A percentile compares a stretch with the other conserved stretches of the same genome.
phyloP scores from a whole-genome alignment of 1,140 invertebrate species.

The Monochamus saltuarius region DNA sequence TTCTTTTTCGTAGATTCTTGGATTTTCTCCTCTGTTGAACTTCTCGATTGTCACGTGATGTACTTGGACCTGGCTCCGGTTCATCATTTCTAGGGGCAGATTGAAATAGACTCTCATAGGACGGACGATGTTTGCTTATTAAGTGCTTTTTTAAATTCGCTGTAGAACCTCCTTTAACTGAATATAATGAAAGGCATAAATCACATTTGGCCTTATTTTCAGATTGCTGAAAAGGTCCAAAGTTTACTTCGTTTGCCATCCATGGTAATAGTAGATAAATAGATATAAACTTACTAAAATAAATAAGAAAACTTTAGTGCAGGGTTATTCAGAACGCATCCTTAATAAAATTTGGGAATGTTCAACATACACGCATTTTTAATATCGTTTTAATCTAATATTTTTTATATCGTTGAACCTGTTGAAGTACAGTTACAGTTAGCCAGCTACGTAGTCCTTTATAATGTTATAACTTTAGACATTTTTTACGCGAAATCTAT shows the following conservation, averaged over 20 bases:
- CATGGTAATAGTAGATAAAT: neutral
- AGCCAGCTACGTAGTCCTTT: too few relatives aligned
- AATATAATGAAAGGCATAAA: conserved; percentile 10
- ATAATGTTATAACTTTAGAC: too few relatives aligned
- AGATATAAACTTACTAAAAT: neutral
- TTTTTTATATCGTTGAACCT: too few relatives aligned
- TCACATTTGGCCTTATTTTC: conserved; percentile 16
- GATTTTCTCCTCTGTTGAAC: conserved; percentile 1
- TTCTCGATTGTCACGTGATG: too few relatives aligned
- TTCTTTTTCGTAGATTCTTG: neutral
- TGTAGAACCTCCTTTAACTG: conserved; percentile 13
- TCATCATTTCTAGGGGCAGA: neutral
- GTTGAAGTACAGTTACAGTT: too few relatives aligned
- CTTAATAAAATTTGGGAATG: too few relatives aligned
- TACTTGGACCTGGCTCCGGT: neutral
- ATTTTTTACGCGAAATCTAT: too few relatives aligned
- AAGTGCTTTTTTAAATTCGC: conserved; percentile 24
- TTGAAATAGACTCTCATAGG: conserved; percentile 4
- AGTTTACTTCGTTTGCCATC: conserved; percentile 11
- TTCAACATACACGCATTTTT: too few relatives aligned
- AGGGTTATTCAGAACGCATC: neutral
- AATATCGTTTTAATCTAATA: too few relatives aligned
- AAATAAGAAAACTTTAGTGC: neutral
- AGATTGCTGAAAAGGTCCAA: neutral
- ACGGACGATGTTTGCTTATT: conserved; percentile 11